Conservation (phyloP, 2,113 vertebrate genomes). For the Salvelinus fontinalis region DNA sequence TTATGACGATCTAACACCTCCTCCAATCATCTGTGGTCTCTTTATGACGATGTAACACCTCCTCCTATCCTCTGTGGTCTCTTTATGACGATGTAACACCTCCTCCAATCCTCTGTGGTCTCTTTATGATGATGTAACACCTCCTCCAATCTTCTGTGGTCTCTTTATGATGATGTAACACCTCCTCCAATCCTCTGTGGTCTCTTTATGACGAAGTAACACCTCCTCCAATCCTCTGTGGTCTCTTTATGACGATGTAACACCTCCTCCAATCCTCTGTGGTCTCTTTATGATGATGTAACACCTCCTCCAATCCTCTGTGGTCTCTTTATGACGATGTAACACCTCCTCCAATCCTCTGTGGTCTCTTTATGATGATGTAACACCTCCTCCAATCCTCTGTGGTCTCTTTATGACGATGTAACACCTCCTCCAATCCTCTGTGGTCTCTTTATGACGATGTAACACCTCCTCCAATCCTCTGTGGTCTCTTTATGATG, state of each 20-base stretch:
- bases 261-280: neutral
- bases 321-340: too few species aligned
- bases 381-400: too few species aligned
- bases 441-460: neutral
- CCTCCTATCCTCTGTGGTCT: neutral
- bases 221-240: neutral
- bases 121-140: neutral
- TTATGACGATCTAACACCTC: neutral
- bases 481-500: neutral
- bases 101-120: neutral
- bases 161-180: too few species aligned
- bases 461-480: too few species aligned
- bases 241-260: too few species aligned
- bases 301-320: neutral
- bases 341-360: neutral
- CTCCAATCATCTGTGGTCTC: neutral
- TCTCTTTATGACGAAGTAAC: neutral
- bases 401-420: neutral
- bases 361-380: neutral
- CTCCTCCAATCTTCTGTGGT: neutral
- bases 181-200: neutral
- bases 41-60: too few species aligned
- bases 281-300: neutral
- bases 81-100: neutral
- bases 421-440: neutral